Conservation (phyloP, 2,113 vertebrate species). For the Vimba vimba region DNA sequence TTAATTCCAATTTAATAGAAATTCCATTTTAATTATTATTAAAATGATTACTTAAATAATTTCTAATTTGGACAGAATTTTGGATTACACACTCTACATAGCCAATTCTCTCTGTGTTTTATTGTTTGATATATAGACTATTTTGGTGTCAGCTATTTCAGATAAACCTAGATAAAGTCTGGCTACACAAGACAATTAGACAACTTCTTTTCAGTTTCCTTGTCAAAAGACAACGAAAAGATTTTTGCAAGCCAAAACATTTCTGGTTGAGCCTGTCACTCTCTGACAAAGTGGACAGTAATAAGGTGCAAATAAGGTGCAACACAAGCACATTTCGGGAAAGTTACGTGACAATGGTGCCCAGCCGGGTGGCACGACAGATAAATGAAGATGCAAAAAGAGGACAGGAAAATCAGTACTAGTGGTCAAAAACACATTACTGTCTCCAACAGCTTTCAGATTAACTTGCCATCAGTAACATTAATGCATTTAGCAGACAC, state of each 20-base stretch:
- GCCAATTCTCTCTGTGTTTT: neutral
- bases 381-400: neutral
- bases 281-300: slow-evolving; percentile 20
- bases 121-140: neutral
- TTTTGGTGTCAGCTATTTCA: neutral
- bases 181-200: neutral
- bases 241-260: slow-evolving; percentile 8
- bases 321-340: slow-evolving; percentile 4
- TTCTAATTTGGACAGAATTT: neutral
- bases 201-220: neutral
- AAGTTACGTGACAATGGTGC: neutral
- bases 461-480: neutral
- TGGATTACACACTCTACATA: neutral
- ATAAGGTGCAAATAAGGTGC: slow-evolving; percentile 10
- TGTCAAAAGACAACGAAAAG: neutral
- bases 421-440: neutral
- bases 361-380: too few relatives aligned
- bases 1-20: neutral
- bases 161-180: neutral
- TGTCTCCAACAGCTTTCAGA: neutral
- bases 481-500: too few relatives aligned
- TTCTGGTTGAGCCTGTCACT: neutral
- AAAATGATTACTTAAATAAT: neutral
- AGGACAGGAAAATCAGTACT: neutral
- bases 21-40: neutral